Evolutionary conservation across 2,797 vertebrate genomes (phyloP).

Genomic region (Leptoclinus maculatus): DNA sequence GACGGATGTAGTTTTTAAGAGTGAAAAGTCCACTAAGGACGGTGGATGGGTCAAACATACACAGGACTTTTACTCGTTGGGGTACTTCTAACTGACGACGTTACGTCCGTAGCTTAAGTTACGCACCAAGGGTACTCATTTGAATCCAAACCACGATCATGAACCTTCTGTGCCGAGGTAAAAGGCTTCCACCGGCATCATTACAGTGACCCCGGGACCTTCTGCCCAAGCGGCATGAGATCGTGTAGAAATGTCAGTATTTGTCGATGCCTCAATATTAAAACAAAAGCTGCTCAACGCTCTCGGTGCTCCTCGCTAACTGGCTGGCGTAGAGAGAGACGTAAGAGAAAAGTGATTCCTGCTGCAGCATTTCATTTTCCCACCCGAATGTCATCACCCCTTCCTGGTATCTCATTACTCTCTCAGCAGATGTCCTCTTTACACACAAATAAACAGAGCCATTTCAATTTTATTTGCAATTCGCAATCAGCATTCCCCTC

Average conservation of each 20-base stretch:
- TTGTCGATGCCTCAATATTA: neutral
- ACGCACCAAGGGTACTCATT: no score
- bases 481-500: constrained; percentile 26
- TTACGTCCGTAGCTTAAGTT: no score
- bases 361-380: neutral
- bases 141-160: no score
- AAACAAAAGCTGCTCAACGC: neutral
- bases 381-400: constrained; percentile 1
- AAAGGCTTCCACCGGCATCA: no score
- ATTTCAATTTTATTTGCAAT: neutral
- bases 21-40: no score
- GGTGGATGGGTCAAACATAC: no score
- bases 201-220: no score
- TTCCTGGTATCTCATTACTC: neutral
- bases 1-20: no score
- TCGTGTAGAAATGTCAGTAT: neutral
- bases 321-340: neutral
- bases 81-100: no score
- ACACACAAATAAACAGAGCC: neutral
- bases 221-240: no score
- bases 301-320: neutral
- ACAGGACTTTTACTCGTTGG: no score
- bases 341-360: neutral
- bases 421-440: constrained; percentile 4
- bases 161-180: no score